phyloP scores from a whole-genome alignment of 1,140 invertebrate species.

The Zaprionus gabonicus region DNA sequence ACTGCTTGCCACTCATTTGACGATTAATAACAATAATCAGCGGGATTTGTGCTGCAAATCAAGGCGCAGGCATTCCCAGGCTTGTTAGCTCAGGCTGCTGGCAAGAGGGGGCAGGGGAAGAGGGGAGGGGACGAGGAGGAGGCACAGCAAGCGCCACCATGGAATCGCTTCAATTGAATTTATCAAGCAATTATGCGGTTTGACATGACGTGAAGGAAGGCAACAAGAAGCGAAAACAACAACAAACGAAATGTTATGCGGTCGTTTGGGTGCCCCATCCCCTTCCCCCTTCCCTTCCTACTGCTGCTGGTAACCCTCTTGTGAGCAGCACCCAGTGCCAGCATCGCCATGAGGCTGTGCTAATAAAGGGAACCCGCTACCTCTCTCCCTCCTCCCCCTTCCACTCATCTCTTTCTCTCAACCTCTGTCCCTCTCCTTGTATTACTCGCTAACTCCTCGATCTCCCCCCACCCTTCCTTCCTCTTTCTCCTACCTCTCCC shows the following conservation, averaged over 20 bases:
- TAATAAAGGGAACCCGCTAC: constrained; percentile 21
- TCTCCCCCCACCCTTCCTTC: not conserved
- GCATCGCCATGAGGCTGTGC: constrained; percentile 26
- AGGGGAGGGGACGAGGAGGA: not conserved
- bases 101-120: not conserved
- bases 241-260: not conserved
- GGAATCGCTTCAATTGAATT: constrained; percentile 49
- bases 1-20: constrained; percentile 40
- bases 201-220: not conserved
- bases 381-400: no score
- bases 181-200: constrained; percentile 44
- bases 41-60: constrained; percentile 22
- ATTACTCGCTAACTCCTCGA: no score
- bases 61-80: constrained; percentile 36
- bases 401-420: no score
- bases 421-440: no score
- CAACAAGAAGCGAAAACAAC: no score
- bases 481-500: no score
- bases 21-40: constrained; percentile 55
- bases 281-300: no score
- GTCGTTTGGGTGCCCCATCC: no score
- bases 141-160: constrained; percentile 42
- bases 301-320: no score
- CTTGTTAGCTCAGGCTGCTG: constrained; percentile 13
- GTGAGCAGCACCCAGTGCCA: constrained; percentile 4